Evolutionary conservation across 2,888 invertebrate genomes (phyloP).

Genomic region (Peribatodes rhomboidaria): DNA sequence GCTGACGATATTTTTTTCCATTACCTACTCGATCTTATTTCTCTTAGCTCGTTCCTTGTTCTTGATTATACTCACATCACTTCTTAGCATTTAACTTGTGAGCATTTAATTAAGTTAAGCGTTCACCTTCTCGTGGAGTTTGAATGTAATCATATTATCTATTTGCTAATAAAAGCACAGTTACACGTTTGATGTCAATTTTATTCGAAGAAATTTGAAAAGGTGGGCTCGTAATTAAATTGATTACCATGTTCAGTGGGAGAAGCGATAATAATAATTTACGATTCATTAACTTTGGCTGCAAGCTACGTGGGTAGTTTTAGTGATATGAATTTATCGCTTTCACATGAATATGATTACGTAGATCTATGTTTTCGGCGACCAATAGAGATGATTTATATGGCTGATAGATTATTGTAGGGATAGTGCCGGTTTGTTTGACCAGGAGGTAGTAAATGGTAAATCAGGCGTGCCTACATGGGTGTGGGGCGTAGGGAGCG

Average conservation of each 20-base stretch:
- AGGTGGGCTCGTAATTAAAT: slow-evolving; percentile 62
- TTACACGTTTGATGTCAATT: slow-evolving; percentile 57
- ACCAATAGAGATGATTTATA: slow-evolving; percentile 15
- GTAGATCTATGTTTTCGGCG: slow-evolving; percentile 19
- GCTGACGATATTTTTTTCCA: slow-evolving; percentile 9
- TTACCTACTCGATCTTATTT: slow-evolving; percentile 1
- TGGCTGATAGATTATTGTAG: slow-evolving; percentile 16
- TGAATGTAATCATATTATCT: slow-evolving; percentile 34
- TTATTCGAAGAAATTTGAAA: slow-evolving; percentile 56
- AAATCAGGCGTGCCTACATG: slow-evolving; percentile 23
- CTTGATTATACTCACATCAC: neutral
- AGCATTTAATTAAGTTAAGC: slow-evolving; percentile 30
- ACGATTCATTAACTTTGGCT: slow-evolving; percentile 64
- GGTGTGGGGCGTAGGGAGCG: slow-evolving; percentile 41
- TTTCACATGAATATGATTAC: slow-evolving; percentile 33
- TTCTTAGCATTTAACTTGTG: slow-evolving; percentile 16
- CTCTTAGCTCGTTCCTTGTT: neutral
- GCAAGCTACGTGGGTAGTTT: slow-evolving; percentile 53
- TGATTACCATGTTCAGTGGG: slow-evolving; percentile 61
- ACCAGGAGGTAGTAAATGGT: slow-evolving; percentile 29
- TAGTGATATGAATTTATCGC: slow-evolving; percentile 40
- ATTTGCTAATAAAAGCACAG: slow-evolving; percentile 48
- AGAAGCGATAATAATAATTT: slow-evolving; percentile 62
- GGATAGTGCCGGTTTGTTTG: slow-evolving; percentile 17
- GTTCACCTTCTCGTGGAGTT: slow-evolving; percentile 31